These are phyloP conservation scores for Junonia oenone DNA, from an alignment of 2,888 invertebrate species.

Conservation along the genomic window DNA sequence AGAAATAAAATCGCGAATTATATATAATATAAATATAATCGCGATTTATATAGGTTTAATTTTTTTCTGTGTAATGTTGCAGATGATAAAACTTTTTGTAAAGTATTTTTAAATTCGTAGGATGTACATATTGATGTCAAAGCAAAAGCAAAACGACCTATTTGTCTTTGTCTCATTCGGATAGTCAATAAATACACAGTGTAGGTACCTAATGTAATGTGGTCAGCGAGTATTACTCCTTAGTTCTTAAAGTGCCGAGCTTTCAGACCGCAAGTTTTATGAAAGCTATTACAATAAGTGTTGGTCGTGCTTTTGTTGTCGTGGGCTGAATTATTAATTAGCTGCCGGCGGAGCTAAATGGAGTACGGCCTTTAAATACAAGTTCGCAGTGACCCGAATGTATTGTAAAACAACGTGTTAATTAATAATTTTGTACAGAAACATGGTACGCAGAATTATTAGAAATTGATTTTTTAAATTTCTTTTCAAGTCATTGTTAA, in stretches of 20 bases:
- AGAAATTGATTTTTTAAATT: too few relatives aligned
- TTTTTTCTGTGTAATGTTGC: too few relatives aligned
- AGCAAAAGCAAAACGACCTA: too few relatives aligned
- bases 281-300: constrained; percentile 24
- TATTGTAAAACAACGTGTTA: constrained; percentile 22
- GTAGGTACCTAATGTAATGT: not conserved
- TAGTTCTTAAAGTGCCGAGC: constrained; percentile 10
- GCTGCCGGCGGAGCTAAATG: constrained; percentile 22
- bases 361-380: constrained; percentile 25
- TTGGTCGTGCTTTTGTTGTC: constrained; percentile 25
- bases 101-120: too few relatives aligned
- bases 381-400: constrained; percentile 27
- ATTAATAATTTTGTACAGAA: constrained; percentile 11
- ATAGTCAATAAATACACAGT: not conserved
- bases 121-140: too few relatives aligned
- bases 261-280: constrained; percentile 10
- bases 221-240: not conserved
- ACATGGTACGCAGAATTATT: too few relatives aligned
- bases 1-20: too few relatives aligned
- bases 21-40: too few relatives aligned
- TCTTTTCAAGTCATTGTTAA: too few relatives aligned
- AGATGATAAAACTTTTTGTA: too few relatives aligned
- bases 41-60: too few relatives aligned
- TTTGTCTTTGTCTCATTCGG: too few relatives aligned
- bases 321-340: constrained; percentile 29